Evolutionary conservation across 2,113 vertebrate species (phyloP), one percentile per base, ranked within the genome.

Genomic region (Pseudolaguvia tuberculata): DNA sequence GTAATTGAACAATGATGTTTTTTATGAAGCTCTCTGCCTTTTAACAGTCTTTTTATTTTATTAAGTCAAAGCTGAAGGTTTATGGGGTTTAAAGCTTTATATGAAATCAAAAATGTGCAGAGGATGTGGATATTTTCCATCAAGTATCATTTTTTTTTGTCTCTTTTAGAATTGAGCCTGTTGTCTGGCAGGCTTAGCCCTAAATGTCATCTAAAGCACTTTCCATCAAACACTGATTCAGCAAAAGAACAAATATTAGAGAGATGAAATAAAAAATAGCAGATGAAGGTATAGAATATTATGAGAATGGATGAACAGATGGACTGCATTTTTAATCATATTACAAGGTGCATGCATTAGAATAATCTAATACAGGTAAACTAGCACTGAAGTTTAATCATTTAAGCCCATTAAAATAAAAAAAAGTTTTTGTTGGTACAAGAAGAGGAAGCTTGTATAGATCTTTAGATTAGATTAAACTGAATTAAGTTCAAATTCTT

Each of bases 1-100:
- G 78, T 76, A 81, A 80, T 70, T 77, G 69, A 81, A 62, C n/a
- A 72, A 69, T 45, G 63, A 68, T n/a, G 18, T 78, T 72, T 79
- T 79, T 76, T 82, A 79, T 84, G 47, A 9, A 21, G 2, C 20
- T 35, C 21, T 48, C 17, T 58, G 58, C 14, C 13, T 42, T 39
- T 67, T 50, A 58, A 18, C 39, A 52, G 48, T n/a, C 20, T 53
- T 14, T 73, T 63, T 62, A 63, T 63, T 42, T n/a, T 13, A 18
- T 18, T n/a, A n/a, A 35, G 25, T 47, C 57, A 17, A 31, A 35
- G 71, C 57, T 73, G 58, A 73, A 17, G 62, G 62, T 75, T 68
- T 50, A 18, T 42, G 4, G 14, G 25, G 23, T 48, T 17, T 20
- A 68, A 72, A 50, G 42, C 39, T 18, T 51, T 47, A 61, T 35